Evolutionary conservation across 1,140 invertebrate genomes (phyloP).

Genomic region (Caenorhabditis inopinata): DNA sequence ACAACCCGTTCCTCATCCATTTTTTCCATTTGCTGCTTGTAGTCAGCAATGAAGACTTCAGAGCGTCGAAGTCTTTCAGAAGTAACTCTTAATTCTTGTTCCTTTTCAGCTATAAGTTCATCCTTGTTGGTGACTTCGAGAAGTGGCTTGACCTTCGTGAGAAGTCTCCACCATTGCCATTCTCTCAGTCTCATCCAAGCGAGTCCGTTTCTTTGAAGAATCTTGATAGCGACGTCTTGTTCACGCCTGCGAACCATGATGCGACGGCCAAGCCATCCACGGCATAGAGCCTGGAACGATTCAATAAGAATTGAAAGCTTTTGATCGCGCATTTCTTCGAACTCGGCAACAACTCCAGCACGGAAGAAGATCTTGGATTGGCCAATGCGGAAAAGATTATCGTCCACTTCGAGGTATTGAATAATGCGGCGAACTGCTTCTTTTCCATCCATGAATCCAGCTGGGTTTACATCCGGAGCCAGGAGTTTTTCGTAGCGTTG

Average conservation of each 20-base stretch:
- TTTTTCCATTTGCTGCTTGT: conserved; percentile 82
- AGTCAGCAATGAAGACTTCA: conserved; percentile 73
- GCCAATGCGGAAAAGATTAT: conserved; percentile 89
- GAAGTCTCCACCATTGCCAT: conserved; percentile 98
- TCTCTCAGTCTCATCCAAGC: conserved; percentile 95
- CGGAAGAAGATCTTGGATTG: conserved; percentile 97
- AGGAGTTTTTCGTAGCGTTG: conserved; percentile 81
- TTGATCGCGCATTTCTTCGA: conserved; percentile 90
- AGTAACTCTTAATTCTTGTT: conserved; percentile 24
- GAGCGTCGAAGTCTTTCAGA: conserved; percentile 21
- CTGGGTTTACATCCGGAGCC: conserved; percentile 93
- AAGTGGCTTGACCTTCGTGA: conserved; percentile 76
- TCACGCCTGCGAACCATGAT: conserved; percentile 95
- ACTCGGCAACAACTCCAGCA: conserved; percentile 90
- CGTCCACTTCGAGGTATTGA: conserved; percentile 87
- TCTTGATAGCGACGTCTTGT: conserved; percentile 94
- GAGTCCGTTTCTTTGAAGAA: conserved; percentile 97
- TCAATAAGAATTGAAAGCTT: conserved; percentile 98
- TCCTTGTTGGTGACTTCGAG: background rate
- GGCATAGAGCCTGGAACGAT: conserved; percentile 84
- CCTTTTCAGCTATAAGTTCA: conserved; percentile 36
- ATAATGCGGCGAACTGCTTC: conserved; percentile 86
- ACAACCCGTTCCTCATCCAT: conserved; percentile 73
- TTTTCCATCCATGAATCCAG: conserved; percentile 98
- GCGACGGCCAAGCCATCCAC: conserved; percentile 86